Base-by-base conservation (phyloP, 1,140 invertebrate genomes). In the Epicauta chinensis region DNA sequence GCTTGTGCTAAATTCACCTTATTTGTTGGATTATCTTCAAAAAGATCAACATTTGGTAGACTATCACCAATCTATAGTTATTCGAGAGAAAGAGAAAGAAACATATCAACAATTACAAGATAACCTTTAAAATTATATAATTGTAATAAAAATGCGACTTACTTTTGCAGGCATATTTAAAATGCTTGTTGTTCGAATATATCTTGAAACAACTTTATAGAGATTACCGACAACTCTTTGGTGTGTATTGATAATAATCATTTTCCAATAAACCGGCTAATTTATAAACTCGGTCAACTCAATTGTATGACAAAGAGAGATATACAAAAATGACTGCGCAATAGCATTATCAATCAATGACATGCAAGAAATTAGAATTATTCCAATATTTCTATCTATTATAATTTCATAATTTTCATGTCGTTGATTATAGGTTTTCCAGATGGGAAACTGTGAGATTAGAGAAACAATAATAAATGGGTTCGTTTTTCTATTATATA, bases 21-120 rank as follows among this genome's bases (percentile, higher is more conserved):
- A 55, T 90, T 91, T 2, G 82, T 81, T 2, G 92, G 92, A 1
- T 83, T 82, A 65, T 87, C 83, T 74, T 96, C 90, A 60, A 80
- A 93, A 3, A 97, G 72, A 62, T 90, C 86, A 17, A 88, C 79
- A 34, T 73, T 74, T 6, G 93, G 93, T 55, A 97, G 57, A 59
- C 79, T 77, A 63, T 93, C 88, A 63, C 92, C 92, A 69, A 89
- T 82, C 90, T 93, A n/a, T n/a, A n/a, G 55, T 37, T 37, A 37
- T 13, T 37, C 4, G 4, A 37, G 6, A 15, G 4, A 37, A 37
- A 13, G 4, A 6, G 12, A 15, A 2, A 74, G 73, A 60, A 38
- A 61, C 56, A 58, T 44, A 12, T 40, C 3, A 45, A 39, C 4
- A 32, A 46, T 34, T 12, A 13, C 15, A 45, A 45, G 13, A 45